Percentiles rank a stretch among this genome's conserved stretches.
Conservation (phyloP, 2,888 invertebrate genomes). For the Incurvaria masculella region DNA sequence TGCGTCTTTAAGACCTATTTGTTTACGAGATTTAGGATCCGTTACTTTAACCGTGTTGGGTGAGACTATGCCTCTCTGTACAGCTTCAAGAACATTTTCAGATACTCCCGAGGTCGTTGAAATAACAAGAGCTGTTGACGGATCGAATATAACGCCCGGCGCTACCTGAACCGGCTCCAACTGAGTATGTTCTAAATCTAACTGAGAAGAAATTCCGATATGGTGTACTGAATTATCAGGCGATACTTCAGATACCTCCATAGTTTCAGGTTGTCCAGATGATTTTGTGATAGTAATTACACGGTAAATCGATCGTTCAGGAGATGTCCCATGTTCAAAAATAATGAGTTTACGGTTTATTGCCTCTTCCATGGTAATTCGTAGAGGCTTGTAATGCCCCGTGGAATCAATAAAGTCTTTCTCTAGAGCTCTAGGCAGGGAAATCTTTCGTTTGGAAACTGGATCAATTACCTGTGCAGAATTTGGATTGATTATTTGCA, state of each 20-base stretch:
- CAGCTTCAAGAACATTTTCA: conserved; percentile 70
- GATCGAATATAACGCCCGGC: conserved; percentile 75
- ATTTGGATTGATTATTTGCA: conserved; percentile 79
- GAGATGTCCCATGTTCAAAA: conserved; percentile 51
- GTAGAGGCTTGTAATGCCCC: conserved; percentile 68
- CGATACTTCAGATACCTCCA: conserved; percentile 61
- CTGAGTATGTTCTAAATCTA: conserved; percentile 30
- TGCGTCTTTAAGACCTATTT: conserved; percentile 71
- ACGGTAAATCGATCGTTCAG: conserved; percentile 53
- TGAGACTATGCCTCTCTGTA: conserved; percentile 71
- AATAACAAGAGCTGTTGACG: conserved; percentile 69
- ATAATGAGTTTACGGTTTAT: conserved; percentile 64
- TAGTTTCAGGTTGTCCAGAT: conserved; percentile 66
- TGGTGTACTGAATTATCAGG: neutral
- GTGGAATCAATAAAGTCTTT: conserved; percentile 73
- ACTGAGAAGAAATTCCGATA: neutral
- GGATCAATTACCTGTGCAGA: conserved; percentile 83
- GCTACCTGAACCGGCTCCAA: conserved; percentile 70
- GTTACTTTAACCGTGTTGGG: conserved; percentile 64
- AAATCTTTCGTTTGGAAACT: conserved; percentile 63
- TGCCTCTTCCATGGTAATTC: conserved; percentile 71
- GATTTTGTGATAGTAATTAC: conserved; percentile 71
- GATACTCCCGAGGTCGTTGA: conserved; percentile 69
- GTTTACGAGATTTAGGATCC: conserved; percentile 66
- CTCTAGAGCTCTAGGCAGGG: conserved; percentile 70